Evolutionary conservation across 2,113 vertebrate genomes (phyloP).

Genomic region (Ascaphus truei): DNA sequence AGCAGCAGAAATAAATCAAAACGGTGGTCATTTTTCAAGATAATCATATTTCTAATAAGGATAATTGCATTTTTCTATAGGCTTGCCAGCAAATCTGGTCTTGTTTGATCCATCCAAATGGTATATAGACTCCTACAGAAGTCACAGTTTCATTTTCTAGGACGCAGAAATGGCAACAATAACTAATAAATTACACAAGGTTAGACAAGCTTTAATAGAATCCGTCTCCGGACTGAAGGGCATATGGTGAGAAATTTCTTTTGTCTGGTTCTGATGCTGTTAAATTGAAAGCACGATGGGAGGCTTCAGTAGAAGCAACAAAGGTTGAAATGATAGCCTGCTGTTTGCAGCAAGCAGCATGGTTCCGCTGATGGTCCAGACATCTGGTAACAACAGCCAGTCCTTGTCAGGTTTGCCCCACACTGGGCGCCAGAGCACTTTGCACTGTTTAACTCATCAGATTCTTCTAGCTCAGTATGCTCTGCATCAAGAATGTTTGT

Average conservation of each 20-base stretch:
- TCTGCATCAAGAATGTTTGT: conserved; percentile 64
- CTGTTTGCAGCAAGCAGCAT: conserved; percentile 60
- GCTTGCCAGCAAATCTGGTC: conserved; percentile 62
- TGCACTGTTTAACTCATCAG: conserved; percentile 55
- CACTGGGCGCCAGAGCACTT: conserved; percentile 50
- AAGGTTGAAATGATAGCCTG: conserved; percentile 62
- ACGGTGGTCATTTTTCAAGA: conserved; percentile 64
- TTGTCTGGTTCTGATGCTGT: conserved; percentile 60
- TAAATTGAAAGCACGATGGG: conserved; percentile 63
- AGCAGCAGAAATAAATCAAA: conserved; percentile 51
- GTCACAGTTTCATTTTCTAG: conserved; percentile 47
- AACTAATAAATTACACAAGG: conserved; percentile 57
- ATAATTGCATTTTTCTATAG: conserved; percentile 68
- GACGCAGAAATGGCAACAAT: conserved; percentile 53
- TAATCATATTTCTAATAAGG: conserved; percentile 67
- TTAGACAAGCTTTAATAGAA: conserved; percentile 62
- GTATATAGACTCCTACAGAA: conserved; percentile 40
- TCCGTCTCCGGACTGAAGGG: conserved; percentile 58
- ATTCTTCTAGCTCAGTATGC: conserved; percentile 48
- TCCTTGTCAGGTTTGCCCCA: conserved; percentile 61
- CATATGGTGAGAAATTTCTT: conserved; percentile 60
- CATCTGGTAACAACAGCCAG: conserved; percentile 59
- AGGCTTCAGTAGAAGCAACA: conserved; percentile 54
- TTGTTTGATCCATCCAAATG: conserved; percentile 58
- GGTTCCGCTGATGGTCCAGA: conserved; percentile 55